Base-by-base conservation (phyloP, 2,888 invertebrate species). In the Axea sp. region DNA sequence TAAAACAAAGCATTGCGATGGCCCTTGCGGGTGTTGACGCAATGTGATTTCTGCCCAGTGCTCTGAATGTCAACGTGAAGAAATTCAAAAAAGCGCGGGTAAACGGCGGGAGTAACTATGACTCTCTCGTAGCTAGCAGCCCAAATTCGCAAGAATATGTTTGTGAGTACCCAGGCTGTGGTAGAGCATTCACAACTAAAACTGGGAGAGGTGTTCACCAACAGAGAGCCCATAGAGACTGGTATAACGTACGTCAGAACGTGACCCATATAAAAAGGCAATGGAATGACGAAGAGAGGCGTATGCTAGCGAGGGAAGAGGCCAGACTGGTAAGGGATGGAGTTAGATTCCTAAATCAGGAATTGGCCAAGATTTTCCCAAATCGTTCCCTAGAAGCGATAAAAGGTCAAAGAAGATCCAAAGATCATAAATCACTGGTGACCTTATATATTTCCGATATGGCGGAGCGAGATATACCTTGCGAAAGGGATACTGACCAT, bases 31-130 rank as follows among this genome's bases (percentile, higher is more conserved):
- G 89, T 90, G 89, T 89, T 90, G 90, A 90, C 90, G 89, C 89
- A 89, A 90, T 90, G 91, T 92, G 91, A 92, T 92, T 92, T 92
- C 91, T 91, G 90, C 91, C 91, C 91, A 91, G 91, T 91, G 90
- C 89, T 90, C 88, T 90, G 84, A 87, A 87, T 92, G 91, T 91
- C 90, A 91, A 91, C 88, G 90, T 91, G 90, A 91, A 91, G 90
- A 91, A 90, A 90, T 90, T 90, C 89, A 90, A 90, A 84, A 86
- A 91, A 90, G 90, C 90, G 90, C 90, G 87, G 89, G 90, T 90
- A 90, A 91, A 90, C 90, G 89, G 89, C 89, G 89, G 90, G 88
- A 86, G 88, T 88, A 88, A 88, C 88, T 80, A 79, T 81, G 76
- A 76, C 72, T 76, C 76, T 76, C 73, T 75, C 19, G n/a, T n/a